Conservation (phyloP, 1,140 invertebrate genomes). For the Anthonomus grandis region DNA sequence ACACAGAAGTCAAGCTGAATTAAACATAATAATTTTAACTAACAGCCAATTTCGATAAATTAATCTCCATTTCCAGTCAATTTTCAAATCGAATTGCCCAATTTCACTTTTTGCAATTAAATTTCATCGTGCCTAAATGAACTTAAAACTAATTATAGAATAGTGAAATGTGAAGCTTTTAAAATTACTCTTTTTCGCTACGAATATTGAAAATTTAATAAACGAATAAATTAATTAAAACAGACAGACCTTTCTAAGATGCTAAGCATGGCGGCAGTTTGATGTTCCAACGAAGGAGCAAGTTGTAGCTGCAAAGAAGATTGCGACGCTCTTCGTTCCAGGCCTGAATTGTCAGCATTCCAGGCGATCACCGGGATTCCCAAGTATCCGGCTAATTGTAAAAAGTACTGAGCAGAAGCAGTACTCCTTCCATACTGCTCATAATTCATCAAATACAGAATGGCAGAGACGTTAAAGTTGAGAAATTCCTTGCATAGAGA, state of each 20-base stretch:
- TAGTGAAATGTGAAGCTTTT: too few species aligned
- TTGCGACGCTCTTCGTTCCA: slow-evolving; percentile 72
- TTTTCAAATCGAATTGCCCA: too few species aligned
- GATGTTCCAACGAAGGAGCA: slow-evolving; percentile 90
- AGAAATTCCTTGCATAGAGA: slow-evolving; percentile 87
- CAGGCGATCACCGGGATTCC: slow-evolving; percentile 89
- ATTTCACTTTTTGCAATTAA: too few species aligned
- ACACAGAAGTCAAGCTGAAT: too few species aligned
- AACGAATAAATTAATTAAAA: too few species aligned
- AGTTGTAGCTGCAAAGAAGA: slow-evolving; percentile 83
- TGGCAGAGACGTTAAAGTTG: slow-evolving; percentile 82
- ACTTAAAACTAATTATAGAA: too few species aligned
- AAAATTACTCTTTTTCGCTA: too few species aligned
- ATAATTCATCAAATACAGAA: slow-evolving; percentile 91
- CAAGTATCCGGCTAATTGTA: slow-evolving; percentile 71
- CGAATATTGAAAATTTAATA: too few species aligned
- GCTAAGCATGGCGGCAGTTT: slow-evolving; percentile 89
- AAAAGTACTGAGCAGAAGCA: slow-evolving; percentile 89
- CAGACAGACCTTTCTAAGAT: slow-evolving; percentile 68
- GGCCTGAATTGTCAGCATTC: slow-evolving; percentile 86
- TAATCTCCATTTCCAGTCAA: too few species aligned
- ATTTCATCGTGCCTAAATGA: too few species aligned
- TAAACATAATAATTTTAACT: too few species aligned
- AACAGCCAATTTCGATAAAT: too few species aligned
- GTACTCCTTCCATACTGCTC: slow-evolving; percentile 84